Conservation (phyloP, 92 coral and sea anemone species). For the Montipora capitata region DNA sequence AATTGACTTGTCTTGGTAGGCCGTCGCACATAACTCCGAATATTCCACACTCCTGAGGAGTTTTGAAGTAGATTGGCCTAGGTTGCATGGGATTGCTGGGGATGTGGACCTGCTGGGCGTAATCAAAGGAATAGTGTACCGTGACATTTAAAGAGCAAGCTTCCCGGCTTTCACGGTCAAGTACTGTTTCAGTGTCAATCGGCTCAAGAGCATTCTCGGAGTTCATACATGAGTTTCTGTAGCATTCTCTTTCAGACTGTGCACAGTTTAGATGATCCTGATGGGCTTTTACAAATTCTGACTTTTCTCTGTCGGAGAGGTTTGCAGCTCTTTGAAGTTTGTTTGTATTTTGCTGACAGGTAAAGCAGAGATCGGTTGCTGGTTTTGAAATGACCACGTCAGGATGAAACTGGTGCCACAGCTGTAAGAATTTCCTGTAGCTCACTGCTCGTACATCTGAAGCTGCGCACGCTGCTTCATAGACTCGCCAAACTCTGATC, state of each 20-base stretch:
- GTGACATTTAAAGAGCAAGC: constrained; percentile 45
- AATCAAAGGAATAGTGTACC: constrained; percentile 12
- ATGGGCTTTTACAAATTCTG: constrained; percentile 28
- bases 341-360: constrained; percentile 60
- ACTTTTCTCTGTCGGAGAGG: constrained; percentile 30
- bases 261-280: constrained; percentile 24
- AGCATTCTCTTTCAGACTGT: constrained; percentile 64
- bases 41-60: no score
- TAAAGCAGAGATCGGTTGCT: constrained; percentile 44
- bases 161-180: constrained; percentile 6
- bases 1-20: no score
- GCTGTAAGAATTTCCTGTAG: constrained; percentile 34
- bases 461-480: constrained; percentile 3
- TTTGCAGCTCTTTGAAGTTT: constrained; percentile 34
- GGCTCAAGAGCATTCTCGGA: background rate
- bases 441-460: constrained; percentile 23
- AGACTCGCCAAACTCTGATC: constrained; percentile 38
- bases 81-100: background rate
- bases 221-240: constrained; percentile 48
- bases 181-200: constrained; percentile 6
- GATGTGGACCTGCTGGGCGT: constrained; percentile 1
- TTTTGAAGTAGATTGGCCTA: no score
- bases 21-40: no score
- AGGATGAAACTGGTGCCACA: constrained; percentile 11
- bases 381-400: constrained; percentile 31